A percentile compares a stretch with the other conserved stretches of the same genome.
phyloP scores from a whole-genome alignment of 2,888 invertebrate genomes.

The Scaptodrosophila latifasciaeformis region DNA sequence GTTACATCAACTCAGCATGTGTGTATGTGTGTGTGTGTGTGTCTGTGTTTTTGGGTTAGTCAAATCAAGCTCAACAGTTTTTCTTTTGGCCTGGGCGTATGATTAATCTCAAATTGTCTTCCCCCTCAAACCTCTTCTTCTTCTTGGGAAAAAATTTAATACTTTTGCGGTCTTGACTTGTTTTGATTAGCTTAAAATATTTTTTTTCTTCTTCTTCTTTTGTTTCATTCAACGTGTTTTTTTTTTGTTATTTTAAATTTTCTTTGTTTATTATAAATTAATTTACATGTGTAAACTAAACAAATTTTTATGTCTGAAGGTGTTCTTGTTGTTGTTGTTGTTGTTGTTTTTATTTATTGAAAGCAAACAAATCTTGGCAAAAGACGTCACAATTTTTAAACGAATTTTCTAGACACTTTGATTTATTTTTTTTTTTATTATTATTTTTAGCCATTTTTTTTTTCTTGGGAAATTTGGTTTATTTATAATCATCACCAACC shows the following conservation, averaged over 20 bases:
- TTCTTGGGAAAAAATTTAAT: too few relatives aligned
- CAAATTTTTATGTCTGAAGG: too few relatives aligned
- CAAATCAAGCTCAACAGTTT: slow-evolving; percentile 23
- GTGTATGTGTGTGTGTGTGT: background rate
- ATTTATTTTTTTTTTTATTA: background rate
- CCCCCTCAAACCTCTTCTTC: too few relatives aligned
- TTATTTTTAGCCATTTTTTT: slow-evolving; percentile 9
- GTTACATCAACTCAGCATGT: background rate
- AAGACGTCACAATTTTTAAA: slow-evolving; percentile 1
- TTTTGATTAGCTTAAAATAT: slow-evolving; percentile 16
- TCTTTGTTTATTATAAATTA: too few relatives aligned
- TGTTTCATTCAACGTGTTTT: too few relatives aligned
- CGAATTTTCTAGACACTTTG: slow-evolving; percentile 18
- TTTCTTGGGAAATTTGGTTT: background rate
- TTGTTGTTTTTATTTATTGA: too few relatives aligned
- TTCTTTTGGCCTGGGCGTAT: slow-evolving; percentile 36
- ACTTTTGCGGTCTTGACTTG: too few relatives aligned
- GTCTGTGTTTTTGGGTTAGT: slow-evolving; percentile 34
- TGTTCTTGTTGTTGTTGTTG: too few relatives aligned
- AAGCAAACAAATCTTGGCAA: too few relatives aligned
- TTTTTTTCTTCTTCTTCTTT: slow-evolving; percentile 2
- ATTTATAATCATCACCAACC: too few relatives aligned
- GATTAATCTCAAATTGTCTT: slow-evolving; percentile 35
- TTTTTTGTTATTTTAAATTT: background rate
- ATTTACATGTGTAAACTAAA: too few relatives aligned